A percentile compares a stretch with the other conserved stretches of the same genome.
Conservation (phyloP, 2,888 invertebrate species). For the Synanthedon vespiformis region DNA sequence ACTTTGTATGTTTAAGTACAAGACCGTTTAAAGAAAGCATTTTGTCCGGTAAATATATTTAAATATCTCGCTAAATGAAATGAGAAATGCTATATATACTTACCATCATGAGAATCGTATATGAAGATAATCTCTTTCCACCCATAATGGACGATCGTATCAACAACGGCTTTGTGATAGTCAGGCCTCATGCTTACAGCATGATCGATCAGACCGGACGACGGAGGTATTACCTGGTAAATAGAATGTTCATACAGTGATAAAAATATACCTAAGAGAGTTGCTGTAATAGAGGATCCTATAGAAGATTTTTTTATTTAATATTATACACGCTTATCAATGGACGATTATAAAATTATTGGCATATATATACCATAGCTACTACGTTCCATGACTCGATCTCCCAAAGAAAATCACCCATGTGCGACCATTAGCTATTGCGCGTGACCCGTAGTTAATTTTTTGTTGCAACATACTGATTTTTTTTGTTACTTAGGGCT, state of each 20-base stretch:
- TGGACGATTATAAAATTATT: no score
- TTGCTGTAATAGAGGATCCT: background rate
- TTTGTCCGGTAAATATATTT: background rate
- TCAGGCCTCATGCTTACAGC: slow-evolving; percentile 95
- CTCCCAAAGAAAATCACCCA: no score
- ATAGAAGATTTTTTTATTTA: no score
- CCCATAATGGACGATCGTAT: slow-evolving; percentile 91
- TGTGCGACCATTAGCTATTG: no score
- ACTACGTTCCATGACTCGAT: no score
- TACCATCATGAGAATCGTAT: slow-evolving; percentile 92
- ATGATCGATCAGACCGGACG: slow-evolving; percentile 89
- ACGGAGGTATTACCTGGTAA: slow-evolving; percentile 82
- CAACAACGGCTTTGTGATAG: slow-evolving; percentile 94
- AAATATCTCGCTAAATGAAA: background rate
- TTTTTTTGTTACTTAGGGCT: no score
- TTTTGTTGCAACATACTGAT: no score
- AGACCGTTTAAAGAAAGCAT: no score
- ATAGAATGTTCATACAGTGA: slow-evolving; percentile 1
- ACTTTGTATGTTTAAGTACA: no score
- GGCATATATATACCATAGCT: no score
- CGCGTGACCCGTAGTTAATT: no score
- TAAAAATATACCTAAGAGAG: background rate
- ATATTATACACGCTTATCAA: no score
- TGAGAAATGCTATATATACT: slow-evolving; percentile 36
- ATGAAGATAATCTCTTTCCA: slow-evolving; percentile 92